Evolutionary conservation across 2,113 vertebrate genomes (phyloP), one percentile per base, ranked within the genome.

Genomic region (Thryonomys swinderianus): DNA sequence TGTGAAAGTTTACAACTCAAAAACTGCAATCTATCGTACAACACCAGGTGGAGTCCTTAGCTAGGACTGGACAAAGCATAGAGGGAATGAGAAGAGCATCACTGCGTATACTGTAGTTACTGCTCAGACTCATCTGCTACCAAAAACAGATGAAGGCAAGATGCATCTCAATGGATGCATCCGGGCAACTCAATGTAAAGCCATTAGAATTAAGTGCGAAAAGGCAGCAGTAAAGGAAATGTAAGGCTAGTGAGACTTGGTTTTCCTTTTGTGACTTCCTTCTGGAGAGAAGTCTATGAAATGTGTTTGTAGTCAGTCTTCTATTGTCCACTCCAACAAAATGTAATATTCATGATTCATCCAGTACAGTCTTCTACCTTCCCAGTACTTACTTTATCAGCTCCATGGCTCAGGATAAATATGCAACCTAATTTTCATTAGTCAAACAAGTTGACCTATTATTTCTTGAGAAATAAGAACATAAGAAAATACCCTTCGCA

Each of bases 1-100:
- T 73, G 40, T 27, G 71, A 74, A 42, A 25, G 69, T 42, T 73
- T 23, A 27, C 37, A 73, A 73, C 69, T 42, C 69, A 73, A 12
- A 98, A 98, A 96, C 97, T 89, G 0, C 78, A 96, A 0, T 16
- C 94, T 25, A 48, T 96, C 73, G 45, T 97, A 85, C 83, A 93
- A 76, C 82, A 96, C 40, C 64, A 97, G 61, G 85, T 67, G 27
- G 23, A 91, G 2, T 95, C 82, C 27, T 45, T 97, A 10, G 79
- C 93, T 45, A 92, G 45, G 45, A 91, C 80, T 7, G 88, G 96
- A n/a, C 32, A 95, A 18, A 96, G 78, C 74, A 85, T 92, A 6
- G 67, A 92, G n/a, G 81, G 92, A 16, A n/a, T 97, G 59, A 95
- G 95, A 81, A 92, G 27, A 48, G 30, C 51, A 3, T 87, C 92